phyloP scores from a whole-genome alignment of 2,888 invertebrate genomes.

The Clusia tigrina region DNA sequence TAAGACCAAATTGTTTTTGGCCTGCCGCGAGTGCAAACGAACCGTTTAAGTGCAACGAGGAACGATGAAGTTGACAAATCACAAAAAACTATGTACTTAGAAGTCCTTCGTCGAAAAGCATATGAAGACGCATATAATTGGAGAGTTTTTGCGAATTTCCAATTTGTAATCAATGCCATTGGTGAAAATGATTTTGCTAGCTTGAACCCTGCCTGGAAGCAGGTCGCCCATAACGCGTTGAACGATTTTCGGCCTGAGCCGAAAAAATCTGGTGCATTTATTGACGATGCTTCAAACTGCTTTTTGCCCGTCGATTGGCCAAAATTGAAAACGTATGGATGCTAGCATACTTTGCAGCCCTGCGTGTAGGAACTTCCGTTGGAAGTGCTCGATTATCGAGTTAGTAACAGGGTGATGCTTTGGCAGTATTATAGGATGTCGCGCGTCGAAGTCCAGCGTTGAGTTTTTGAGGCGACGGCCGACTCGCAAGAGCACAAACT shows the following conservation, averaged over 20 bases:
- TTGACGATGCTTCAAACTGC: slow-evolving; percentile 10
- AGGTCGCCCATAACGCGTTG: slow-evolving; percentile 26
- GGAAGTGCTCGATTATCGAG: slow-evolving; percentile 12
- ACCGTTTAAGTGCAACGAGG: slow-evolving; percentile 27
- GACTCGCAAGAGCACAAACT: slow-evolving; percentile 24
- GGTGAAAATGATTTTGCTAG: slow-evolving; percentile 17
- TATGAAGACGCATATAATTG: slow-evolving; percentile 30
- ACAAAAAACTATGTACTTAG: slow-evolving; percentile 29
- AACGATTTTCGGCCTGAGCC: slow-evolving; percentile 10
- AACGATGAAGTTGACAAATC: slow-evolving; percentile 35
- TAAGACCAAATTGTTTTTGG: slow-evolving; percentile 32
- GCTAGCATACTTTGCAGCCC: slow-evolving; percentile 13
- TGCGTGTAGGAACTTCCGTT: slow-evolving; percentile 20
- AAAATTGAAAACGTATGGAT: slow-evolving; percentile 27
- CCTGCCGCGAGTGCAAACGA: slow-evolving; percentile 29
- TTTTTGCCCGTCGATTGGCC: slow-evolving; percentile 31
- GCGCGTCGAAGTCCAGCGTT: slow-evolving; percentile 19
- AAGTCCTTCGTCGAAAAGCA: slow-evolving; percentile 36
- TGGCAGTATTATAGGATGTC: slow-evolving; percentile 29
- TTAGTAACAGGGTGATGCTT: slow-evolving; percentile 19
- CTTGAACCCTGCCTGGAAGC: slow-evolving; percentile 10
- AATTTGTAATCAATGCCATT: slow-evolving; percentile 31
- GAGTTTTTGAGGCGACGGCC: slow-evolving; percentile 27
- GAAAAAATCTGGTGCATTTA: slow-evolving; percentile 26
- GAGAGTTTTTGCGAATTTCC: neutral